These are phyloP conservation scores for Drosophila pegasa DNA, from an alignment of 2,888 invertebrate species.

Conservation along the genomic window DNA sequence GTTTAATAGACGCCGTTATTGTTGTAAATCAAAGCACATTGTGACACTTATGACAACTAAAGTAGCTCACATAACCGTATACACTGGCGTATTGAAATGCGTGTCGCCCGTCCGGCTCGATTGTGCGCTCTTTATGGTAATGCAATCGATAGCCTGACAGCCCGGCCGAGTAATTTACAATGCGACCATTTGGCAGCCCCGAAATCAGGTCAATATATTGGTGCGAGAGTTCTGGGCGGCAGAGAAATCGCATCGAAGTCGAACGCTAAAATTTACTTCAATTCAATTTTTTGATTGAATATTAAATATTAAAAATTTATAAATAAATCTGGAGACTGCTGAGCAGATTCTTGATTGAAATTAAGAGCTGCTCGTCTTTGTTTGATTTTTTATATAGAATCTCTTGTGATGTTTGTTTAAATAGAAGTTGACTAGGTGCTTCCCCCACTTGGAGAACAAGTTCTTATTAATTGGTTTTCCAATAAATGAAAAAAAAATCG, in stretches of 20 bases:
- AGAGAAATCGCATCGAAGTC: conserved; percentile 11
- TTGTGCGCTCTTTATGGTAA: conserved; percentile 53
- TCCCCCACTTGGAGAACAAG: background rate
- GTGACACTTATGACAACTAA: conserved; percentile 81
- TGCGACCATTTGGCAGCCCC: conserved; percentile 22
- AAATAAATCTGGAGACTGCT: background rate
- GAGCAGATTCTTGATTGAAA: background rate
- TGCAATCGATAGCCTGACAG: conserved; percentile 59
- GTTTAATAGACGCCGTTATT: conserved; percentile 79
- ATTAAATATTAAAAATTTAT: background rate
- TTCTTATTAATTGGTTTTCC: background rate
- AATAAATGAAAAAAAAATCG: background rate
- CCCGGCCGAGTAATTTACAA: conserved; percentile 28
- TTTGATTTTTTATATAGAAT: background rate
- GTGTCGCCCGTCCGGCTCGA: conserved; percentile 34
- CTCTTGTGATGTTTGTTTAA: background rate
- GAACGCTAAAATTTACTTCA: too few relatives aligned
- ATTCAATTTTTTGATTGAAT: too few relatives aligned
- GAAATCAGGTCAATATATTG: conserved; percentile 31
- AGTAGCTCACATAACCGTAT: conserved; percentile 82
- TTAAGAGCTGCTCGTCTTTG: background rate
- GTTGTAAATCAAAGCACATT: conserved; percentile 81
- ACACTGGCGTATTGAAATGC: conserved; percentile 42
- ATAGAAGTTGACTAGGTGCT: background rate
- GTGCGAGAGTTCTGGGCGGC: conserved; percentile 12